These are phyloP conservation scores for Uropsilus gracilis DNA, from an alignment of 2,113 vertebrate species.

Conservation along the genomic window DNA sequence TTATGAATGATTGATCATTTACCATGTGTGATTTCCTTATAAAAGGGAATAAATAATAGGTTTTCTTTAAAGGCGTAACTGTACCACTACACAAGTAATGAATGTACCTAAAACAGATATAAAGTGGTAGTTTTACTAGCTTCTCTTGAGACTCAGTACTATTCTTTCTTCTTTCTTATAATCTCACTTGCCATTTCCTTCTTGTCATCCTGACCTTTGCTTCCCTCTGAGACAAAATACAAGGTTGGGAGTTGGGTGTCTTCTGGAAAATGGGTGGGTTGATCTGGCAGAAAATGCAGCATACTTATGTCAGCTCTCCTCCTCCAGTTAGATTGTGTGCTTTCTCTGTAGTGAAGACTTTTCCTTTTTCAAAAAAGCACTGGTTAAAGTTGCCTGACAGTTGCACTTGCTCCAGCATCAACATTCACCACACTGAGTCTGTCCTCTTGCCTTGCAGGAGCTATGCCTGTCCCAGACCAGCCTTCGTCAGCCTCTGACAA, in stretches of 20 bases:
- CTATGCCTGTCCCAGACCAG: conserved; percentile 98
- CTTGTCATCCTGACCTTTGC: not conserved
- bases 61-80: not conserved
- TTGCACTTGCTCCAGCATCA: not conserved
- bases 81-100: not conserved
- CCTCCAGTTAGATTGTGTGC: fast-evolving
- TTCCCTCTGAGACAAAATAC: not conserved
- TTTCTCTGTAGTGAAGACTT: too few species aligned
- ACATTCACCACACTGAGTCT: not conserved
- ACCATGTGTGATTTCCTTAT: not conserved
- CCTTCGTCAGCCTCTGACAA: conserved; percentile 94
- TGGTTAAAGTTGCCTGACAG: too few species aligned
- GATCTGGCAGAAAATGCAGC: not conserved
- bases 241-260: too few species aligned
- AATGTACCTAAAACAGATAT: not conserved
- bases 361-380: fast-evolving
- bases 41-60: not conserved
- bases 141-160: not conserved
- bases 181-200: not conserved
- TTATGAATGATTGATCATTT: not conserved
- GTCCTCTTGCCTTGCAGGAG: conserved; percentile 84
- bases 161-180: not conserved
- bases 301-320: fast-evolving
- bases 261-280: not conserved
- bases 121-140: not conserved